Percentiles rank a stretch among this genome's conserved stretches.
Conservation (phyloP, 2,797 vertebrate genomes). For the Acipenser transmontanus region DNA sequence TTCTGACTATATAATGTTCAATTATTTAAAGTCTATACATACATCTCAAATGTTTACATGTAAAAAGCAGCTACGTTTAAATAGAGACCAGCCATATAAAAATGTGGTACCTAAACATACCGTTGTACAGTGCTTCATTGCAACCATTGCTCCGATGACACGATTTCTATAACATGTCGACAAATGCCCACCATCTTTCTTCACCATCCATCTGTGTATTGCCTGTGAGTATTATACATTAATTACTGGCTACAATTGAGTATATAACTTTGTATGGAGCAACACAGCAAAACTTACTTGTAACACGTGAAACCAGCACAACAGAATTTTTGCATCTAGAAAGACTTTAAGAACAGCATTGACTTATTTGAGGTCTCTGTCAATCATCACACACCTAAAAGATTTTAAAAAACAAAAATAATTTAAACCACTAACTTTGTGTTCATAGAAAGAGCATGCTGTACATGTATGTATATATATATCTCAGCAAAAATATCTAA, state of each 20-base stretch:
- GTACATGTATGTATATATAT: no score
- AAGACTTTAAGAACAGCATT: background rate
- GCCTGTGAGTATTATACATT: background rate
- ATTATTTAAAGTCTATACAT: no score
- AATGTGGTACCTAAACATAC: no score
- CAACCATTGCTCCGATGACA: background rate
- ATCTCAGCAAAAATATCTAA: no score
- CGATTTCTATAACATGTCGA: background rate
- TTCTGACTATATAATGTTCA: no score
- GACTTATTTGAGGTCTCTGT: background rate
- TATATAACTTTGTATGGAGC: background rate
- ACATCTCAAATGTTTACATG: no score
- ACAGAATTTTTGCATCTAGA: background rate
- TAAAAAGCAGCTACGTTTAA: no score
- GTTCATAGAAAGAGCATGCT: no score
- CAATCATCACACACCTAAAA: background rate
- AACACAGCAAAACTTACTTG: no score
- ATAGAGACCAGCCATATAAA: no score
- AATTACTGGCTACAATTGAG: background rate
- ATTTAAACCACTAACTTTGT: no score
- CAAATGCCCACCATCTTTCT: background rate
- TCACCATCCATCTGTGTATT: background rate
- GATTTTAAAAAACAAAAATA: background rate
- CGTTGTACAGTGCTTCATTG: background rate
- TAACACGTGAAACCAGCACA: background rate